Evolutionary conservation across 2,113 vertebrate genomes (phyloP), one percentile per base, ranked within the genome.

Genomic region (Pseudolaguvia tuberculata): DNA sequence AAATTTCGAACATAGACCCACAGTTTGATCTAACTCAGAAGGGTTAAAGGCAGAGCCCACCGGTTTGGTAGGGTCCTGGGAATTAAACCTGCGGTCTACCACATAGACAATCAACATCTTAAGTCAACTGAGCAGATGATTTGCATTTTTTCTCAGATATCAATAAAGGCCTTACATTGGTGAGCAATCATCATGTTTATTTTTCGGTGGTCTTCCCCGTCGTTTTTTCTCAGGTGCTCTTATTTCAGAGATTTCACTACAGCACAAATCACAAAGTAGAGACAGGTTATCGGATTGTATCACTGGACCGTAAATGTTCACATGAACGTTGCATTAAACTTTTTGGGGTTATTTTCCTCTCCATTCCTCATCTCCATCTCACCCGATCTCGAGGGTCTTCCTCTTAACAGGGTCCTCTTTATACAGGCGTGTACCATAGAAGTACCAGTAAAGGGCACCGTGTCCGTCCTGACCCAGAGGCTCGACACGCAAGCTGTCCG

Each of bases 381-480:
- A 97, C 96, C 94, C 90, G 87, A 86, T 87, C 72, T 85, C 89
- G 0, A 87, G 90, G 48, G 87, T 53, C 78, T 85, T 92, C 12
- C 81, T 88, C 84, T 70, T 80, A n/a, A 90, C 79, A 0, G 93
- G 93, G 47, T 95, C 93, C 79, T 99, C 97, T 86, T 98, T 98
- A 88, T 99, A 99, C 92, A 99, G 93, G 29, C 97, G 88, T 0
- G 96, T 98, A 76, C 97, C 97, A 0, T 98, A 99, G 83, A 99
- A 99, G 87, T 99, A 99, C 97, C 97, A 99, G 80, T 99, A 99
- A 87, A 96, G 92, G 82, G 95, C 94, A 3, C 97, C 95, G 1
- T 89, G 89, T 78, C 92, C 94, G 86, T 98, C 97, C 80, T 96
- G 94, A 5, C 97, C 97, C 83, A 99, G 85, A 0, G 96, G 96